Base-by-base conservation (phyloP, 2,797 vertebrate genomes). In the Pipistrellus kuhlii region DNA sequence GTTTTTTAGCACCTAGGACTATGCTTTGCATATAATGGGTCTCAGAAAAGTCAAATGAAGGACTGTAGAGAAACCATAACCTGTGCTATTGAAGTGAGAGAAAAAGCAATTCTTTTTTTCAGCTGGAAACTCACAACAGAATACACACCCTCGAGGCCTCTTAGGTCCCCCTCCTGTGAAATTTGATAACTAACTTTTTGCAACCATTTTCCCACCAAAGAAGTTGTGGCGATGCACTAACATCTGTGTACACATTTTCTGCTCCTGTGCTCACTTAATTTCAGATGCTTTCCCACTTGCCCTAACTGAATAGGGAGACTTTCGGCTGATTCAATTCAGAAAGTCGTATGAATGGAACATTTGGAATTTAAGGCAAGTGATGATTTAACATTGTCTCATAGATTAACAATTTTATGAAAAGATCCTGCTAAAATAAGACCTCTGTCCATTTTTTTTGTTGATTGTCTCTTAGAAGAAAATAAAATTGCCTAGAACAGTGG, bases 321-420 rank as follows among this genome's bases (percentile, higher is more conserved):
- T 83, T 72, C 48, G 93, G 41, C 72, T 57, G 17, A 88, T 81
- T 32, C 6, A 14, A 32, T 41, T 82, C 27, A 82, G 46, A 85
- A 94, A 94, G 23, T 73, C 25, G 64, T 53, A 83, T 5, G 48
- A 88, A 44, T 46, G 20, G 12, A 76, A 6, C 27, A 53, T 81
- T 88, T 76, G n/a, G 46, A 83, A 94, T 53, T 76, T 76, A 88
- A n/a, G 41, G 44, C 27, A 94, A 92, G 85, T 62, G 30, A 68
- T 32, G 44, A 72, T 27, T 51, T 75, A 75, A 88, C 21, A 55
- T 48, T 90, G 6, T 73, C 51, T 23, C 78, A 69, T 10, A 9
- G 88, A 62, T 85, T 62, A 86, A 62, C 27, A 85, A 55, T 46
- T 4, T 6, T 17, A 81, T 69, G 21, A 32, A 76, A 92, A 89